phyloP scores from a whole-genome alignment of 2,113 vertebrate genomes.

The Pterocles burchelli region DNA sequence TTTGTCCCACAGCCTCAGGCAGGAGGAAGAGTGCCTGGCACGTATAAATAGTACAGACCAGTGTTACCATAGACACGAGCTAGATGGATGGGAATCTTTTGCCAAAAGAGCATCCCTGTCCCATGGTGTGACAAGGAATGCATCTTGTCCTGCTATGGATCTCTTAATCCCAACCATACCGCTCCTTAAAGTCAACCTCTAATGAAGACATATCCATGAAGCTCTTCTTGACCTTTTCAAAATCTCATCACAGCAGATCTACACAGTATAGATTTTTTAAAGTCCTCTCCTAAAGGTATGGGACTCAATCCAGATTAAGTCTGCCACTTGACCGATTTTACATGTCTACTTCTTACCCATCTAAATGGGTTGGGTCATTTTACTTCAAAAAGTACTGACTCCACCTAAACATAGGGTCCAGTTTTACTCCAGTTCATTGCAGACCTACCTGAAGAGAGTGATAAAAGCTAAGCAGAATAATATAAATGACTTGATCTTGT shows the following conservation, averaged over 20 bases:
- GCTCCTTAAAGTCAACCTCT: neutral
- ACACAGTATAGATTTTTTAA: neutral
- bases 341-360: neutral
- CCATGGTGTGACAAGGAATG: neutral
- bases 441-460: neutral
- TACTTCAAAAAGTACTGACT: neutral
- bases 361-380: neutral
- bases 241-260: neutral
- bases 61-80: rapidly evolving
- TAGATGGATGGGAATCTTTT: neutral
- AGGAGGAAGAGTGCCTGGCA: neutral
- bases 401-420: neutral
- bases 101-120: neutral
- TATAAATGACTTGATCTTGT: neutral
- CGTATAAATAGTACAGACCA: rapidly evolving
- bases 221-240: neutral
- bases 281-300: neutral
- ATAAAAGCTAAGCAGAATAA: neutral
- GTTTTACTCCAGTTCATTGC: neutral
- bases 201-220: neutral
- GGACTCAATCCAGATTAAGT: neutral
- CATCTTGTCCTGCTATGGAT: rapidly evolving
- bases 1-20: neutral
- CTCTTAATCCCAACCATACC: neutral
- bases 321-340: neutral